Evolutionary conservation across 2,888 invertebrate species (phyloP).

Genomic region (Andricus curvator): DNA sequence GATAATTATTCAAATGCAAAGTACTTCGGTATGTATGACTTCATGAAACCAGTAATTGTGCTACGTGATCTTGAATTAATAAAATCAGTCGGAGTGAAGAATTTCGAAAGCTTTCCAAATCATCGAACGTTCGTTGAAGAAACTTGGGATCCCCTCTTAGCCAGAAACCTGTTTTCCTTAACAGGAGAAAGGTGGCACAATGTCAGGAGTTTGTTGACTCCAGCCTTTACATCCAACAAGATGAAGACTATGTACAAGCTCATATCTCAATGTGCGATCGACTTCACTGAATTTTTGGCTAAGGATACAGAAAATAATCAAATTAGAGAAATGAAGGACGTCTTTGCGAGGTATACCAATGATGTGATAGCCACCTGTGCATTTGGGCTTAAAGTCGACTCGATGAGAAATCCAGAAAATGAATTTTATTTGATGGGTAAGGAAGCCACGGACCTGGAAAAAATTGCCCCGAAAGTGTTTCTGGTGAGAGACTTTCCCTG

Average conservation of each 20-base stretch:
- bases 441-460: slow-evolving; percentile 45
- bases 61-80: slow-evolving; percentile 47
- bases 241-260: slow-evolving; percentile 41
- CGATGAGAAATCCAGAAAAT: slow-evolving; percentile 64
- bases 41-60: slow-evolving; percentile 37
- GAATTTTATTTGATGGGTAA: slow-evolving; percentile 65
- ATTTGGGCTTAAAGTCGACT: no score
- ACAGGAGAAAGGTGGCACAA: slow-evolving; percentile 61
- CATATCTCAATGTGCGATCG: slow-evolving; percentile 51
- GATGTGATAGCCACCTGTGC: no score
- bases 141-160: slow-evolving; percentile 63
- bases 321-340: slow-evolving; percentile 60
- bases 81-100: slow-evolving; percentile 48
- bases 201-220: slow-evolving; percentile 37
- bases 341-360: slow-evolving; percentile 63
- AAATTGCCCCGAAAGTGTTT: no score
- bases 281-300: slow-evolving; percentile 52
- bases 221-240: slow-evolving; percentile 43
- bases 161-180: slow-evolving; percentile 60
- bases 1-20: slow-evolving; percentile 37
- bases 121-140: slow-evolving; percentile 58
- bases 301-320: background rate
- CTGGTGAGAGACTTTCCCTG: no score
- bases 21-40: slow-evolving; percentile 42
- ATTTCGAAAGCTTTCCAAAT: slow-evolving; percentile 57